phyloP scores from a whole-genome alignment of 2,113 vertebrate species.

The Cacatua alba region DNA sequence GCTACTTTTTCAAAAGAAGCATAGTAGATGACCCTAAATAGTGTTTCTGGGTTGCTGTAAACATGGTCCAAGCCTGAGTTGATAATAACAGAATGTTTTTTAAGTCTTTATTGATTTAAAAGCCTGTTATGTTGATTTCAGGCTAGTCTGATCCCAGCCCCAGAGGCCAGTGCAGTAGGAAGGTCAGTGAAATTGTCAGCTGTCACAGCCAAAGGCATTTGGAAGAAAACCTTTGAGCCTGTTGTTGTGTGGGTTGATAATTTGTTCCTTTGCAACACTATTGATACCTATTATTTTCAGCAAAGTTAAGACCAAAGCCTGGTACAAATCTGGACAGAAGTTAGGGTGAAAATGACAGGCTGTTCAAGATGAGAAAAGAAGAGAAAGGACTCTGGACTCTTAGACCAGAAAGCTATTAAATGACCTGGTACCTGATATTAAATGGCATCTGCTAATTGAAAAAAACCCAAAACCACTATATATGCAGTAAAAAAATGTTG shows the following conservation, averaged over 20 bases:
- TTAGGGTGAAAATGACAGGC: background rate
- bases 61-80: background rate
- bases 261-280: background rate
- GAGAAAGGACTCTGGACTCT: background rate
- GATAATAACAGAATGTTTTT: background rate
- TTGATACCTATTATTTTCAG: background rate
- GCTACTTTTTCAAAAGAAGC: background rate
- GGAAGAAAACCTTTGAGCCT: background rate
- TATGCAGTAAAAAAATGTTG: background rate
- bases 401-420: background rate
- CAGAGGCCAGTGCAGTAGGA: background rate
- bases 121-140: background rate
- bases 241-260: background rate
- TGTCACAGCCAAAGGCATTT: background rate
- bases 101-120: background rate
- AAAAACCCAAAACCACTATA: background rate
- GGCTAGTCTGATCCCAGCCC: background rate
- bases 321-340: background rate
- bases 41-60: background rate
- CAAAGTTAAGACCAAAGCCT: background rate
- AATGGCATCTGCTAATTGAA: background rate
- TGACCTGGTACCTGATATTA: background rate
- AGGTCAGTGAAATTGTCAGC: background rate
- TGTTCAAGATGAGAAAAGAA: background rate
- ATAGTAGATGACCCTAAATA: background rate